Evolutionary conservation across 1,140 invertebrate species (phyloP), one percentile per base, ranked within the genome.

Genomic region (Drosophila pandora): DNA sequence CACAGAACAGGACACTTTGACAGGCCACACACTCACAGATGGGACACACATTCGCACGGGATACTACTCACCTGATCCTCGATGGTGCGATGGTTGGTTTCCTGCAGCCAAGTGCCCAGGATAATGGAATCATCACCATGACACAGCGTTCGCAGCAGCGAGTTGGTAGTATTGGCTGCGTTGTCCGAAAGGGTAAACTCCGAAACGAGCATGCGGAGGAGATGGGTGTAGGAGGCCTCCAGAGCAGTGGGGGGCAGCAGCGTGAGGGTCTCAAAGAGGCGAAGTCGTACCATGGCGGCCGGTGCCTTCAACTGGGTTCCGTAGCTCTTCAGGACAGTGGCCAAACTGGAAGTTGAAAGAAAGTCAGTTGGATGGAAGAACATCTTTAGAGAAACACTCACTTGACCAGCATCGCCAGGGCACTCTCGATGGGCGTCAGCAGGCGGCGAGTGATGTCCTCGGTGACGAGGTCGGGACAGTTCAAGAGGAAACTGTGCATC

Each of bases 161-260:
- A 98, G 22, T 97, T 99, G 0, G 98, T 98, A 13, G 97, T 98
- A 89, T 98, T 98, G 17, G 97, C 97, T 25, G 96, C 95, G 92
- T 98, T 99, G 92, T 99, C 98, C 22, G 97, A 96, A 17, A 99
- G 93, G 0, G 98, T 99, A 71, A 99, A 97, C 92, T 99, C 99
- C 2, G 98, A 97, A 2, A 99, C 98, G n/a, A 99, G 93, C 93
- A 99, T 95, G 58, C 97, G 94, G 54, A 99, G 92, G 22, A 98
- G 93, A 91, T 96, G 95, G 1, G 97, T 97, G 67, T 97, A 97
- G 17, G 96, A 97, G 68, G 94, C 94, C 94, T 98, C 97, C 91
- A 97, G 96, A 2, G 95, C 95, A 87, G 96, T 95, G 9, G 96
- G 94, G 10, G 97, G 96, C 28, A 99, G 92, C 21, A 98, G 92